Conservation (phyloP, 2,797 vertebrate species). For the Aplochiton taeniatus region DNA sequence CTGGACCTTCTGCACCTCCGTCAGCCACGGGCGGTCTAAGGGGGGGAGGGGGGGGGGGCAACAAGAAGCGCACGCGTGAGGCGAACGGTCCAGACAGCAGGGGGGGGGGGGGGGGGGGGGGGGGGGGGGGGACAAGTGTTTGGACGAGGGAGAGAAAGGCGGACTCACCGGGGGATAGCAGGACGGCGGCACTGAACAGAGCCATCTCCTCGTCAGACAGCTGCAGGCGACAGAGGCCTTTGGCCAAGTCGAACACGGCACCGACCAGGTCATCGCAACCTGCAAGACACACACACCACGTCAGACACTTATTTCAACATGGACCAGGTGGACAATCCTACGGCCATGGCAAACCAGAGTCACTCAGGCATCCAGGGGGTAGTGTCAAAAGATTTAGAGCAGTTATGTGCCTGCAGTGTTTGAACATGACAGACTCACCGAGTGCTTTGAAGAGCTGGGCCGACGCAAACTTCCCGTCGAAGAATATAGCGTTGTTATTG, state of each 20-base stretch:
- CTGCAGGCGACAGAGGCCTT: conserved; percentile 85
- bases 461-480: conserved; percentile 87
- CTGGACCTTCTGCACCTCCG: conserved; percentile 85
- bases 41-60: too few species aligned
- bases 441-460: conserved; percentile 88
- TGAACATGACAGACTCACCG: conserved; percentile 70
- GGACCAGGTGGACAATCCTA: too few species aligned
- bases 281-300: conserved; percentile 45
- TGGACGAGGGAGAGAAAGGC: background rate
- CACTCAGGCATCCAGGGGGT: too few species aligned
- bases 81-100: background rate
- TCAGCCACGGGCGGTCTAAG: conserved; percentile 86
- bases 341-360: too few species aligned
- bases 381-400: too few species aligned
- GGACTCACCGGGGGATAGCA: conserved; percentile 84
- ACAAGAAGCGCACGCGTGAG: background rate
- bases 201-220: conserved; percentile 90
- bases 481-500: conserved; percentile 86
- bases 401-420: too few species aligned
- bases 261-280: conserved; percentile 89
- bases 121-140: background rate
- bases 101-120: background rate
- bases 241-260: conserved; percentile 86
- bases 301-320: conserved; percentile 13
- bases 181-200: conserved; percentile 84